Evolutionary conservation across 2,113 vertebrate species (phyloP), one percentile per base, ranked within the genome.

Genomic region (Capreolus pygargus): DNA sequence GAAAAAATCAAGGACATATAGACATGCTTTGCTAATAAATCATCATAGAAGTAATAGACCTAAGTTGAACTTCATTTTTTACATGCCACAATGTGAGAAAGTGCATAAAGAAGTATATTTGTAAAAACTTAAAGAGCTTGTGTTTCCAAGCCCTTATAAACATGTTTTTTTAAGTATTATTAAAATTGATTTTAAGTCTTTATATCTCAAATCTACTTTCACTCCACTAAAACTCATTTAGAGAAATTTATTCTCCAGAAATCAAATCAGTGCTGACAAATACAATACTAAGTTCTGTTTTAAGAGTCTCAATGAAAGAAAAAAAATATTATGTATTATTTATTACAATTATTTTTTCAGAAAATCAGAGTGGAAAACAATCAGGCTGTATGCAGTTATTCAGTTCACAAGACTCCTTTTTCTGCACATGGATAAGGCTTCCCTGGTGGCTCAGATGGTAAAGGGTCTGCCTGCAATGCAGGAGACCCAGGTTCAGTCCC

Each of bases 131-230:
- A 96, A 86, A 82, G 7, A 86, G 17, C 10, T 33, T 86, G 12
- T 9, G 17, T 47, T 97, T 67, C n/a, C 33, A 93, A 70, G 82
- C 3, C 12, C 33, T 61, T 61, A 86, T 30, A 95, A 95, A 98
- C 57, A 94, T 96, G 86, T 93, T 91, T 96, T 98, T 95, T 93
- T 95, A 97, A 98, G 90, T 52, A 97, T 86, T 98, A 98, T 93
- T 96, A 98, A 98, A 98, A 98, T 98, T 97, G 97, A 99, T 98
- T 99, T 98, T 97, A 98, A 98, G 97, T 96, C 61, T 97, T 93
- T 96, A 74, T 95, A 81, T 93, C 74, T 93, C 36, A 96, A 45
- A 97, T 97, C 98, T 99, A 98, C 97, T 92, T 98, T 98, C 87
- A 88, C 95, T 97, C 87, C 98, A 54, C 93, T 98, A 94, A 97